A percentile compares a stretch with the other conserved stretches of the same genome.
These are phyloP conservation scores for Onychomys torridus DNA, from an alignment of 2,797 vertebrate species.

Conservation along the genomic window DNA sequence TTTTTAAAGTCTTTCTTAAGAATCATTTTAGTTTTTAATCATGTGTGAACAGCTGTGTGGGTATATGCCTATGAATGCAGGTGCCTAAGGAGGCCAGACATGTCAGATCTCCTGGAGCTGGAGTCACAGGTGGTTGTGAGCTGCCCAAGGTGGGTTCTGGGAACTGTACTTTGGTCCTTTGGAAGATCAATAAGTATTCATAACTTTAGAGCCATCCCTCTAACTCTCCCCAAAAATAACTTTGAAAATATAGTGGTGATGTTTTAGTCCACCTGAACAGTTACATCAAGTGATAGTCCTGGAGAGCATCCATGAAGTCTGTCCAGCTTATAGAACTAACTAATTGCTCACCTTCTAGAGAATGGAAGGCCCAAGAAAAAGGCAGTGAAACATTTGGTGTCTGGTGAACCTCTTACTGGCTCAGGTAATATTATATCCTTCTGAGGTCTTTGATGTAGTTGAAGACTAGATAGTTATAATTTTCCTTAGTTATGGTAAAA, in stretches of 20 bases:
- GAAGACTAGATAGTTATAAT: too few relatives aligned
- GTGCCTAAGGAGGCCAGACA: neutral
- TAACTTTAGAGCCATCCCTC: neutral
- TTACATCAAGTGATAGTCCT: neutral
- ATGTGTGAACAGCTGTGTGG: neutral
- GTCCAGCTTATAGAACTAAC: neutral
- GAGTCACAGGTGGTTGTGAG: neutral
- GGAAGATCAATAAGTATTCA: neutral
- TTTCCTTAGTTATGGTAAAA: too few relatives aligned
- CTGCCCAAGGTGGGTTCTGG: neutral
- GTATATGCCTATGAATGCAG: too few relatives aligned
- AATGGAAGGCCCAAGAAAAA: neutral
- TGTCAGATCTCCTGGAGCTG: neutral
- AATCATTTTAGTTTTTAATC: neutral
- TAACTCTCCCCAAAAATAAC: neutral
- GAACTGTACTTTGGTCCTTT: neutral
- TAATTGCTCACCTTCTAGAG: neutral
- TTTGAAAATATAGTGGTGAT: neutral
- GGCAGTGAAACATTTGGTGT: neutral
- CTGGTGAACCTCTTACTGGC: neutral
- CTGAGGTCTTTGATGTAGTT: too few relatives aligned
- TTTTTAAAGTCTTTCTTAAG: neutral
- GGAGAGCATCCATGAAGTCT: neutral
- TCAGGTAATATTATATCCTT: neutral
- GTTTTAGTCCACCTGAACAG: neutral